These are phyloP conservation scores for Pollachius pollachius DNA, from an alignment of 2,113 vertebrate genomes.

Conservation along the genomic window DNA sequence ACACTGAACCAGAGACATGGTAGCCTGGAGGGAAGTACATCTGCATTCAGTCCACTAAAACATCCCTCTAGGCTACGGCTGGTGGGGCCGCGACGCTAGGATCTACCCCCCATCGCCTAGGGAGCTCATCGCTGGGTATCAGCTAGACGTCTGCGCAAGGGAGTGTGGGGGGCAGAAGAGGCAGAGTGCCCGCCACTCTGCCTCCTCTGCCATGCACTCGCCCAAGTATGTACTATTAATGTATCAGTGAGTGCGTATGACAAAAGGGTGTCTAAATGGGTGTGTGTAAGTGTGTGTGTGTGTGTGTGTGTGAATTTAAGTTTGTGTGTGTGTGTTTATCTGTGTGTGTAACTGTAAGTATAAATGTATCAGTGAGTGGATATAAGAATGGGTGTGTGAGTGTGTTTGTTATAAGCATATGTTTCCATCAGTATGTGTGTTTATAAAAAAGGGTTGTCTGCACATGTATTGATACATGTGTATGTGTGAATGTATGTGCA, in stretches of 20 bases:
- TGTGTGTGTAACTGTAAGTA: neutral
- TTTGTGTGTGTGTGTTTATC: too few relatives aligned
- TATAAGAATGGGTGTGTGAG: neutral
- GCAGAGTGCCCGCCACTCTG: conserved; percentile 1
- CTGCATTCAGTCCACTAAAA: too few relatives aligned
- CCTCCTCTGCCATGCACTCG: neutral
- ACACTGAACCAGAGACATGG: too few relatives aligned
- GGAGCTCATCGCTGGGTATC: too few relatives aligned
- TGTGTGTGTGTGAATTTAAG: conserved; percentile 5
- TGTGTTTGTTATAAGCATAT: neutral
- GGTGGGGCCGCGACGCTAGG: too few relatives aligned
- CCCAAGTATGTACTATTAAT: conserved; percentile 2
- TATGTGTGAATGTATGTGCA: conserved; percentile 6
- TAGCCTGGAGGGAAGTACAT: too few relatives aligned
- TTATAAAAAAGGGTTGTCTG: neutral
- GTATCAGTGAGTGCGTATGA: neutral
- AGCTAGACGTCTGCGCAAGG: conserved; percentile 18
- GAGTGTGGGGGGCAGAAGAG: conserved; percentile 49
- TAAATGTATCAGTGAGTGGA: neutral
- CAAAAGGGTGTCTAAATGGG: neutral
- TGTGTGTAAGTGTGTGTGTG: conserved; percentile 11
- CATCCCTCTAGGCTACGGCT: too few relatives aligned
- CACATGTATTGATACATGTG: neutral
- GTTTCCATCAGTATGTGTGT: neutral
- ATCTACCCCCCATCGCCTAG: too few relatives aligned